Evolutionary conservation across 2,888 invertebrate species (phyloP), one percentile per base, ranked within the genome.

Genomic region (Eumerus sabulonum): DNA sequence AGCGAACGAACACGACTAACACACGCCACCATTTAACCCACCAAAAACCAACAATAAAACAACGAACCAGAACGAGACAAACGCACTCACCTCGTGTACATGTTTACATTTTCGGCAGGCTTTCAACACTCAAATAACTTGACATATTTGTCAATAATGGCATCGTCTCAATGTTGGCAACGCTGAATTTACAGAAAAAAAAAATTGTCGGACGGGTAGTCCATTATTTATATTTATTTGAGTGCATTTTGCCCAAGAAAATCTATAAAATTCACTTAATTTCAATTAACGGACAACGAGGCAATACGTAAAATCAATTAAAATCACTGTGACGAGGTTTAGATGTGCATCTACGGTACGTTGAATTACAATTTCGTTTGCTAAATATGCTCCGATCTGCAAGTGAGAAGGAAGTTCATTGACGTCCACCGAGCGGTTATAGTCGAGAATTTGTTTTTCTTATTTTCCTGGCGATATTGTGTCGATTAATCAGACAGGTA

Each of bases 151-250:
- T 77, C 77, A 77, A 77, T 77, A 77, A 40, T 77, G 47, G 47
- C 19, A 57, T 67, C 40, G 57, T 42, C 38, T 2, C 40, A n/a
- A 73, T 12, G 68, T 79, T 79, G 79, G 79, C 59, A 70, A 27
- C 54, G 17, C 54, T 70, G 79, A 64, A 70, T 74, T 64, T 68
- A 57, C 68, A 79, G 79, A 79, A 79, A 79, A 70, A 79, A 70
- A 73, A 74, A 74, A 60, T 70, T 68, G 74, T 79, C 79, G 79
- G 79, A 79, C 74, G 73, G 73, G 74, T 68, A 74, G 79, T 74
- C 68, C 79, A 79, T 79, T 79, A 79, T 79, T 79, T 79, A 79
- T 79, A 79, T 79, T 79, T 79, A 74, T 79, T 74, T 74, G 54
- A 64, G 79, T 74, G 79, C 79, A 73, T 79, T 40, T 79, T 79